Evolutionary conservation across 1,140 invertebrate genomes (phyloP).

Genomic region (Oedothorax gibbosus): DNA sequence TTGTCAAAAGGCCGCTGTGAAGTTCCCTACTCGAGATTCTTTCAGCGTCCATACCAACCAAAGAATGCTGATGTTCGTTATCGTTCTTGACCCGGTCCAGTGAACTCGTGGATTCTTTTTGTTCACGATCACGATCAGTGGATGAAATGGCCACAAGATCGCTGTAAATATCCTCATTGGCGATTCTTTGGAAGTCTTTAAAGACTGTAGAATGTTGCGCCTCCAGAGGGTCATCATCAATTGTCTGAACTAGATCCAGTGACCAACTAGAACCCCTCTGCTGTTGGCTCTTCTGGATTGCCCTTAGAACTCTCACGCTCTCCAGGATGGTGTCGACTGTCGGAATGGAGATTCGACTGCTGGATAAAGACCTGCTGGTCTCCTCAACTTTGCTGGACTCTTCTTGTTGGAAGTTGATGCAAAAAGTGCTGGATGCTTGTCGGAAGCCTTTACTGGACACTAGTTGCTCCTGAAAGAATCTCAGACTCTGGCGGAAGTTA

Average conservation of each 20-base stretch:
- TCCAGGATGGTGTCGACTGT: slow-evolving; percentile 49
- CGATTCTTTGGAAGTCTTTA: too few relatives aligned
- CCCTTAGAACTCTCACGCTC: slow-evolving; percentile 45
- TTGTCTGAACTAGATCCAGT: not conserved
- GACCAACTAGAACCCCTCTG: slow-evolving; percentile 36
- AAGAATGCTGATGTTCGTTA: not conserved
- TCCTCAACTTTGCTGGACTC: not conserved
- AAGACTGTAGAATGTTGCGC: not conserved
- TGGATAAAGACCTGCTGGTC: not conserved
- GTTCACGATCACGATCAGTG: too few relatives aligned
- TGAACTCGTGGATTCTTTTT: too few relatives aligned
- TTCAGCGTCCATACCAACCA: not conserved
- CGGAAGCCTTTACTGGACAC: not conserved
- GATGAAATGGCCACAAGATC: not conserved
- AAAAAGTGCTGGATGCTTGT: not conserved
- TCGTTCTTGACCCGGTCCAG: too few relatives aligned
- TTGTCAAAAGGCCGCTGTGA: not conserved
- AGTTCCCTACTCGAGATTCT: not conserved
- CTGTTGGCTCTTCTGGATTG: slow-evolving; percentile 53
- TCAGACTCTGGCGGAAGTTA: slow-evolving; percentile 40
- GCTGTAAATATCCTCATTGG: too few relatives aligned
- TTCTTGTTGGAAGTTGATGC: not conserved
- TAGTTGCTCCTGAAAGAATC: slow-evolving; percentile 49
- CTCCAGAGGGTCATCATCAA: too few relatives aligned
- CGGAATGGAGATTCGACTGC: slow-evolving; percentile 28